Evolutionary conservation across 2,888 invertebrate genomes (phyloP).

Genomic region (Brachyopa scutellaris): DNA sequence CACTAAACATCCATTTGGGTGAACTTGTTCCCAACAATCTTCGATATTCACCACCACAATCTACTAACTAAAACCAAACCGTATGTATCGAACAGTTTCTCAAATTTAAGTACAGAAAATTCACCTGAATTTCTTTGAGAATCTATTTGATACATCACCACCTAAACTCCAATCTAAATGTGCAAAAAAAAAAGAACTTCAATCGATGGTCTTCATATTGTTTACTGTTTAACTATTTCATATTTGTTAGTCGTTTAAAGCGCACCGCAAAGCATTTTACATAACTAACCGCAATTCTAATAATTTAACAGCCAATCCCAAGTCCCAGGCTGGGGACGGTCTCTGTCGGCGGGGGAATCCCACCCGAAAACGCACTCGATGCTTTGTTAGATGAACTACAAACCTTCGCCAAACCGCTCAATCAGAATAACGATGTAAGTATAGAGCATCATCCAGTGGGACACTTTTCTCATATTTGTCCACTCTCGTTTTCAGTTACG

Average conservation of each 20-base stretch:
- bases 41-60: conserved; percentile 5
- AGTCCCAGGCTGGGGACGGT: conserved; percentile 85
- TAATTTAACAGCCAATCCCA: conserved; percentile 84
- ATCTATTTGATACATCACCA: not conserved
- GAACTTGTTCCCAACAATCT: too few relatives aligned
- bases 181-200: conserved; percentile 37
- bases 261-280: conserved; percentile 19
- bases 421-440: conserved; percentile 79
- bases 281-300: conserved; percentile 36
- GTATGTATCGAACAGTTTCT: conserved; percentile 18
- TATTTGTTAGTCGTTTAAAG: conserved; percentile 64
- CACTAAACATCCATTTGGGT: too few relatives aligned
- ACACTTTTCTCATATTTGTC: not conserved
- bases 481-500: conserved; percentile 76
- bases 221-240: conserved; percentile 64
- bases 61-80: not conserved
- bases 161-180: conserved; percentile 30
- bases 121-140: not conserved
- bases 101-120: not conserved
- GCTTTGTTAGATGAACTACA: conserved; percentile 96
- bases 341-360: conserved; percentile 84
- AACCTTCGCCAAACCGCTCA: conserved; percentile 90
- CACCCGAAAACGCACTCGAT: conserved; percentile 97
- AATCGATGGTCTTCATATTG: conserved; percentile 61
- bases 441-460: too few relatives aligned